Evolutionary conservation across 2,888 invertebrate genomes (phyloP), one percentile per base, ranked within the genome.

Genomic region (Elysia crispata): DNA sequence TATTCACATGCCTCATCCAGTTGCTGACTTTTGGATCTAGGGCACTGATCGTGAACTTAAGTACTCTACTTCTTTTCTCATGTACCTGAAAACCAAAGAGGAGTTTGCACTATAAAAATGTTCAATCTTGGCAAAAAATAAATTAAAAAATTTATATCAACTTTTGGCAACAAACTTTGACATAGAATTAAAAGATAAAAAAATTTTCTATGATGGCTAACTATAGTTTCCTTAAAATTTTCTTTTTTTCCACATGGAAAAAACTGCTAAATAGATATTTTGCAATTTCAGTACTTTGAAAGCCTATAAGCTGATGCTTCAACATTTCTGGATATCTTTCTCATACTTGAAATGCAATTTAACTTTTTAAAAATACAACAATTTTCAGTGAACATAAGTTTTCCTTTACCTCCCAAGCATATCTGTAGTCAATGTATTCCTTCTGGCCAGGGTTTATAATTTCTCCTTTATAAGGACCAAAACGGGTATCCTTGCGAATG

Each of bases 1-100:
- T 89, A 83, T 90, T 89, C 18, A 91, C 90, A 82, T 90, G 88
- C 75, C 91, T 85, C 89, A 91, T 89, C 91, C 91, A 91, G 87
- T 90, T 90, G 64, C 89, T 89, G 50, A 85, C 77, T 31, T 79
- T 81, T 8, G 88, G 86, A 76, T 88, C 84, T 18, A 89, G 88
- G 57, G 90, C 90, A 85, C 91, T 88, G 3, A 91, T 85, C 28
- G 89, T 89, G 76, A 89, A 89, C 33, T 89, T 82, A 50, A 89
- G 83, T 76, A 88, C 87, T 73, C 88, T 86, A 5, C 89, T 89
- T 72, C 87, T 86, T 66, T 87, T 82, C 80, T 91, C 89, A 79
- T 88, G 89, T 15, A 91, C 90, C 91, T 91, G 76, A 1, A 83
- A 33, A 50, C 31, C 33, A 11, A 28, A 13, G 41, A 41, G 3